These are phyloP conservation scores for Calliphora vicina DNA, from an alignment of 1,140 invertebrate genomes.

Conservation along the genomic window DNA sequence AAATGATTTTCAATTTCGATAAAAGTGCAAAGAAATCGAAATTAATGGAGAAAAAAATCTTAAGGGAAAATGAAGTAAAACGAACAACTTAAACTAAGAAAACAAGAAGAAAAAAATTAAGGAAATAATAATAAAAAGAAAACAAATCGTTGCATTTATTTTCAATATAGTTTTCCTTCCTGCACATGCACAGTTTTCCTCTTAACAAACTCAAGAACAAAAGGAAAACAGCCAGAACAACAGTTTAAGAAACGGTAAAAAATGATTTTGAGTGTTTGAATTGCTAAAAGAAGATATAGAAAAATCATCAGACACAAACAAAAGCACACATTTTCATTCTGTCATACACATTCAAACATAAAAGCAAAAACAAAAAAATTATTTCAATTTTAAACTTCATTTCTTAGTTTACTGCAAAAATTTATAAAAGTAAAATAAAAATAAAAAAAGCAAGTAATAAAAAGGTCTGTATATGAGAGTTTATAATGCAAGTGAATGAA, in stretches of 20 bases:
- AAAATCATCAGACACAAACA: not conserved
- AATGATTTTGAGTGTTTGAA: not conserved
- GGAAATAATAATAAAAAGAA: not conserved
- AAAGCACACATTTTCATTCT: not conserved
- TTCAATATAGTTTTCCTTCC: too few species aligned
- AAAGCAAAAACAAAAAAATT: not conserved
- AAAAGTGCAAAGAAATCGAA: not conserved
- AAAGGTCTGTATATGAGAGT: not conserved
- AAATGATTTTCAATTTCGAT: constrained; percentile 17
- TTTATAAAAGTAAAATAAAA: too few species aligned
- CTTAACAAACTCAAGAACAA: not conserved
- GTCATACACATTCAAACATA: too few species aligned
- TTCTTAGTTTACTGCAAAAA: too few species aligned
- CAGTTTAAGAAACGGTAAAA: not conserved
- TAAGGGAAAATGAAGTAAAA: not conserved
- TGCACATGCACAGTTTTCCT: too few species aligned
- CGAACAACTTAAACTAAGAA: not conserved
- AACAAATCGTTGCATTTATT: not conserved
- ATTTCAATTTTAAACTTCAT: not conserved
- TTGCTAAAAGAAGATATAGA: not conserved
- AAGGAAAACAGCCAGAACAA: not conserved
- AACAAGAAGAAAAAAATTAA: not conserved
- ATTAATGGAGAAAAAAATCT: not conserved
- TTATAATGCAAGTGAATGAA: not conserved
- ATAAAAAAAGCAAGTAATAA: not conserved